Conservation (phyloP, 2,797 vertebrate genomes). For the Gila robusta region DNA sequence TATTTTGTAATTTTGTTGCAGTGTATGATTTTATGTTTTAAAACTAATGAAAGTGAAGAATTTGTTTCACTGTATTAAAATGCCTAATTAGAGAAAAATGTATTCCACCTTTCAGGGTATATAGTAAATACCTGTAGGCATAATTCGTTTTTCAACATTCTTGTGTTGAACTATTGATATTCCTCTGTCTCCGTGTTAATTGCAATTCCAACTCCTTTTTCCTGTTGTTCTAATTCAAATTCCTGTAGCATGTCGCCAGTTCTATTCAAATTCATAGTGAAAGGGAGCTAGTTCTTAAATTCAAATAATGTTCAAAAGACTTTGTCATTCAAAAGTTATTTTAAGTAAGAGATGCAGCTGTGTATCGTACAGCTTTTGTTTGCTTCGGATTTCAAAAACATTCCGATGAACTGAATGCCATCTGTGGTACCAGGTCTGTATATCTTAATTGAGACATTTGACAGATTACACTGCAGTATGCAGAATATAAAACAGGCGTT, state of each 20-base stretch:
- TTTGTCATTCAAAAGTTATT: background rate
- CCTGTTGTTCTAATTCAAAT: background rate
- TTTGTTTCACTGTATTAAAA: background rate
- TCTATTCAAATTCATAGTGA: background rate
- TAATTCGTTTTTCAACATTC: background rate
- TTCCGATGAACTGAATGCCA: background rate
- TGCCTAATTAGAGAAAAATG: background rate
- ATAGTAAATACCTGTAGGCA: background rate
- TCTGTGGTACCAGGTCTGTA: conserved; percentile 10
- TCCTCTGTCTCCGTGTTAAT: background rate
- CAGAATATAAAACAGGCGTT: conserved; percentile 2
- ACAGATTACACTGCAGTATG: background rate
- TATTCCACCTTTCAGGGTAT: background rate
- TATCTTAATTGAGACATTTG: conserved; percentile 22
- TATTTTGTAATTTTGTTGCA: background rate
- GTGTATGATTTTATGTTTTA: background rate
- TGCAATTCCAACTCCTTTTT: background rate
- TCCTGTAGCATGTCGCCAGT: background rate
- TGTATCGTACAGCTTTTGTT: conserved; percentile 14
- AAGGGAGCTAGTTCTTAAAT: background rate
- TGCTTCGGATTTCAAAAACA: conserved; percentile 11
- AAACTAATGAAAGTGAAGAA: background rate
- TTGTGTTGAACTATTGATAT: background rate
- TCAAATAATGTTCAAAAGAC: background rate
- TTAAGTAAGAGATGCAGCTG: background rate